Evolutionary conservation across 2,888 invertebrate species (phyloP).

Genomic region (Eristalis pertinax): DNA sequence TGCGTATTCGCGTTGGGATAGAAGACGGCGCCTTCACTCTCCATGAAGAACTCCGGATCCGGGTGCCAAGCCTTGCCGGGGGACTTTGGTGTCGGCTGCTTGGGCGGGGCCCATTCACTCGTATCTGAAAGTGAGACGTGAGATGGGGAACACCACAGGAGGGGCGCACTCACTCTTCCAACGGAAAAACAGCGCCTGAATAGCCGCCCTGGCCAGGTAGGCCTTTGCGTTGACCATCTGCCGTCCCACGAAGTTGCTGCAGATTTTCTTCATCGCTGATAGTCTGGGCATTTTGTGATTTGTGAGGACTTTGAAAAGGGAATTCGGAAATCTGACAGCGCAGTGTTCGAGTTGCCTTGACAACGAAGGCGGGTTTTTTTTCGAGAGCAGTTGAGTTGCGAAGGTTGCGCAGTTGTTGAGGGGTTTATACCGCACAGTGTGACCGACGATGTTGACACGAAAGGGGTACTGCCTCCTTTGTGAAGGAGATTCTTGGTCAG

Average conservation of each 20-base stretch:
- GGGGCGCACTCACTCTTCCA: background rate
- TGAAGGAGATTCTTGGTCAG: too few relatives aligned
- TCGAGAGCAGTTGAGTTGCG: too few relatives aligned
- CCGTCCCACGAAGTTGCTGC: background rate
- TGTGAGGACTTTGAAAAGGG: too few relatives aligned
- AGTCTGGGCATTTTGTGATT: background rate
- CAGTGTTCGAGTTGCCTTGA: too few relatives aligned
- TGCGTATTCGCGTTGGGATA: constrained; percentile 82
- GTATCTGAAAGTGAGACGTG: background rate
- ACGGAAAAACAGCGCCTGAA: background rate
- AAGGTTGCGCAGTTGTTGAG: too few relatives aligned
- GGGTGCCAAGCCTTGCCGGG: constrained; percentile 84
- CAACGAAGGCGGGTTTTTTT: too few relatives aligned
- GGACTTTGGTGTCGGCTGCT: background rate
- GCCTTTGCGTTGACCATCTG: background rate
- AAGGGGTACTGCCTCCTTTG: too few relatives aligned
- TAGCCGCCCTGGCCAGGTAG: background rate
- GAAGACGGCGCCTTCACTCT: constrained; percentile 84
- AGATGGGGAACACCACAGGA: background rate
- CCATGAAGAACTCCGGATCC: constrained; percentile 84
- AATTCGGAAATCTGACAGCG: too few relatives aligned
- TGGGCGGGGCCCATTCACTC: background rate
- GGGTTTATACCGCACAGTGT: too few relatives aligned
- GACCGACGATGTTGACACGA: too few relatives aligned
- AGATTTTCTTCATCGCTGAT: background rate